Conservation (phyloP, 2,888 invertebrate species). For the Chirona hameri region DNA sequence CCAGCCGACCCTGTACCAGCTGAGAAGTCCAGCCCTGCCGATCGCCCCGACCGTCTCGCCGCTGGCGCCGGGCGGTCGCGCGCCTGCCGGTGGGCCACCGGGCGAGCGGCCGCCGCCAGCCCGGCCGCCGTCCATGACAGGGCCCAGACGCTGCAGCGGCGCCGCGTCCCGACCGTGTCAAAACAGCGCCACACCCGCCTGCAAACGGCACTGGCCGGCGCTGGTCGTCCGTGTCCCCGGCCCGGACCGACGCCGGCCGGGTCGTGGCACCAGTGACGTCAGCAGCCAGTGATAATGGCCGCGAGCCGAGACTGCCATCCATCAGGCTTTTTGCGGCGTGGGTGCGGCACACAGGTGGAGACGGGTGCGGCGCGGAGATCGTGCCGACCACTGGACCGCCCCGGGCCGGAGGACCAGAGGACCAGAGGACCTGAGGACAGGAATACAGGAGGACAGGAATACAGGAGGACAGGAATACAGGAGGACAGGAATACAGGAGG, state of each 20-base stretch:
- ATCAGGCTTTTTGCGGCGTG: constrained; percentile 2
- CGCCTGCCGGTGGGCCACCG: not conserved
- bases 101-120: not conserved
- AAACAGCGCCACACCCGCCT: not conserved
- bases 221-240: not conserved
- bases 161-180: not conserved
- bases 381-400: not conserved
- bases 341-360: not conserved
- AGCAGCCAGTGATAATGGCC: not conserved
- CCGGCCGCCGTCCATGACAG: not conserved
- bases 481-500: too few relatives aligned
- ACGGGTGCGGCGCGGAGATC: not conserved
- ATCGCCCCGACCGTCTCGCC: not conserved
- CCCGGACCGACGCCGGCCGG: not conserved
- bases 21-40: not conserved
- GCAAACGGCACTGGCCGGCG: not conserved
- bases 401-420: not conserved
- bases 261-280: not conserved
- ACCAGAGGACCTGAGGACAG: too few relatives aligned
- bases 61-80: constrained; percentile 2
- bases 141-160: not conserved
- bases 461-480: too few relatives aligned
- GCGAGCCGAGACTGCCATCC: not conserved
- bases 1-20: not conserved
- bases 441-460: too few relatives aligned